Percentiles rank a stretch among this genome's conserved stretches.
Conservation (phyloP, 2,113 vertebrate species). For the Peromyscus polionotus region DNA sequence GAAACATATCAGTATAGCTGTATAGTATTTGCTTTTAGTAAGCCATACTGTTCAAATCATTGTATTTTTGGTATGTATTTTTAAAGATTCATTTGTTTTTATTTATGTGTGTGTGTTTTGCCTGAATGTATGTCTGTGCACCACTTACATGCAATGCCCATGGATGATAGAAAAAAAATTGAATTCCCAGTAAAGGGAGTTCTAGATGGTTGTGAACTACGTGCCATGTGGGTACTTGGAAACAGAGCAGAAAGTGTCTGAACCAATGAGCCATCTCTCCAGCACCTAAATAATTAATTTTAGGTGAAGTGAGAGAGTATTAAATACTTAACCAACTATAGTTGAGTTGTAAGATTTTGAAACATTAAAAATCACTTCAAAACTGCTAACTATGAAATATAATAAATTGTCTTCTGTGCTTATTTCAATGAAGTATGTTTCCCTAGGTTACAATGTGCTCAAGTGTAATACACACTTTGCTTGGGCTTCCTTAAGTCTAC, state of each 20-base stretch:
- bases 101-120: too few relatives aligned
- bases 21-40: slow-evolving; percentile 27
- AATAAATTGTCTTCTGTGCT: not conserved
- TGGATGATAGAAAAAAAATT: not conserved
- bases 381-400: not conserved
- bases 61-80: not conserved
- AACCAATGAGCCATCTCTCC: too few relatives aligned
- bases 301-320: not conserved
- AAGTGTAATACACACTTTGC: not conserved
- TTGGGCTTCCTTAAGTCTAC: slow-evolving; percentile 15
- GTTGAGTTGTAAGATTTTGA: not conserved
- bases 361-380: not conserved
- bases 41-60: not conserved
- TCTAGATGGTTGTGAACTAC: not conserved
- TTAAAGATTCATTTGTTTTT: too few relatives aligned
- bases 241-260: too few relatives aligned
- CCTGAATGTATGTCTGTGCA: too few relatives aligned
- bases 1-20: not conserved
- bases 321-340: not conserved
- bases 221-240: not conserved
- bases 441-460: not conserved
- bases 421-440: not conserved
- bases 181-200: not conserved
- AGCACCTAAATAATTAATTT: not conserved
- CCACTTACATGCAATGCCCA: not conserved